These are phyloP conservation scores for Neuroterus valhalla DNA, from an alignment of 1,140 invertebrate genomes.

Conservation along the genomic window DNA sequence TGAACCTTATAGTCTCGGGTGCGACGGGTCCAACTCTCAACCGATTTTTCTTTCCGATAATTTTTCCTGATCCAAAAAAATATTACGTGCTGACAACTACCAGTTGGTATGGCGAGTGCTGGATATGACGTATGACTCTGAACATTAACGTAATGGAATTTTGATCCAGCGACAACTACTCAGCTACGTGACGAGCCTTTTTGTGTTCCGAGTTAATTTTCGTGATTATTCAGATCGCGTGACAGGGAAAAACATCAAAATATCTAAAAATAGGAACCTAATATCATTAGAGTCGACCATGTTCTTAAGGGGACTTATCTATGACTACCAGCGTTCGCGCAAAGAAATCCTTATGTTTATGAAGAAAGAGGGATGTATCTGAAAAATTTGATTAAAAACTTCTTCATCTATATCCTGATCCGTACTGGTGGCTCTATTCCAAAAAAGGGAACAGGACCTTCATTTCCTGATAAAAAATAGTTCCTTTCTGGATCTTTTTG, in stretches of 20 bases:
- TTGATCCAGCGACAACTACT: slow-evolving; percentile 10
- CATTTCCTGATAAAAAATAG: too few relatives aligned
- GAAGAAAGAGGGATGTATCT: too few relatives aligned
- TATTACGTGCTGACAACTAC: background rate
- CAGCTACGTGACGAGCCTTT: background rate
- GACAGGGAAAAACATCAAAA: background rate
- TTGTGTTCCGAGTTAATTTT: background rate
- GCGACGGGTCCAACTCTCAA: background rate
- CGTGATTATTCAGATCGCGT: background rate
- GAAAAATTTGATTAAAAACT: too few relatives aligned
- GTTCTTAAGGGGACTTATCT: too few relatives aligned
- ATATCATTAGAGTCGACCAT: too few relatives aligned
- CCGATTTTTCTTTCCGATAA: background rate
- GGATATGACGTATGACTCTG: background rate
- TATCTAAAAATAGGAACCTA: too few relatives aligned
- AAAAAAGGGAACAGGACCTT: too few relatives aligned
- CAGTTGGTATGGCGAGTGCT: background rate
- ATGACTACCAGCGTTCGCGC: too few relatives aligned
- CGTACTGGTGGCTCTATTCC: too few relatives aligned
- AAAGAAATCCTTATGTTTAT: too few relatives aligned
- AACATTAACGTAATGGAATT: slow-evolving; percentile 22
- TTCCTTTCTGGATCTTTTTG: too few relatives aligned
- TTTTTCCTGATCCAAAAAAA: background rate
- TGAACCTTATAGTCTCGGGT: background rate
- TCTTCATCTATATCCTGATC: too few relatives aligned